Evolutionary conservation across 2,113 vertebrate genomes (phyloP).

Genomic region (Misgurnus anguillicaudatus): DNA sequence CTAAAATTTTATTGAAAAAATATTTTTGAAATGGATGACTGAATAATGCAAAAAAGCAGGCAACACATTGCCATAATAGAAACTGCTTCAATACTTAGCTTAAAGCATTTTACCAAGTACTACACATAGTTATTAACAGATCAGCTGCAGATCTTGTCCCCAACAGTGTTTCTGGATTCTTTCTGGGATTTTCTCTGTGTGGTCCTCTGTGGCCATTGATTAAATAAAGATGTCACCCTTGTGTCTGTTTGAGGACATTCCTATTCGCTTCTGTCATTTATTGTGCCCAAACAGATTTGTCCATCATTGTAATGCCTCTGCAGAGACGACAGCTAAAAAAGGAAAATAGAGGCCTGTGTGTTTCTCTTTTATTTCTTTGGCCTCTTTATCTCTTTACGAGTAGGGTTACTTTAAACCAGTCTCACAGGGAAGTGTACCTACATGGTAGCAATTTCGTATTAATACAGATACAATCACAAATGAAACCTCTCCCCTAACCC

Average conservation of each 20-base stretch:
- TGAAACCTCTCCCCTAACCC: no score
- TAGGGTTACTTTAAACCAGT: background rate
- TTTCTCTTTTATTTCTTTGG: slow-evolving; percentile 21
- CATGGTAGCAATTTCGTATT: no score
- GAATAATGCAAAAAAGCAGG: no score
- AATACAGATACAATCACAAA: no score
- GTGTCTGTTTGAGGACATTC: slow-evolving; percentile 58
- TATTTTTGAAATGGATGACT: no score
- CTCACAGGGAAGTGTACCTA: background rate
- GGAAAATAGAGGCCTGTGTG: background rate
- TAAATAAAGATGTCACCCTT: slow-evolving; percentile 55
- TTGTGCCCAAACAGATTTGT: slow-evolving; percentile 62
- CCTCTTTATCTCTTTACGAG: background rate
- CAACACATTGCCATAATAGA: no score
- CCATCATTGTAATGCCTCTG: slow-evolving; percentile 61
- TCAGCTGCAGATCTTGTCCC: background rate
- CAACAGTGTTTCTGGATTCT: background rate
- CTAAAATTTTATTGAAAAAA: no score
- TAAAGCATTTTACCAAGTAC: background rate
- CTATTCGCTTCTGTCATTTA: slow-evolving; percentile 59
- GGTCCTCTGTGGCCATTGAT: slow-evolving; percentile 15
- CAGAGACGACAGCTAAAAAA: slow-evolving; percentile 28
- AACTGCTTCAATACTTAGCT: no score
- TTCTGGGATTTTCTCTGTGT: background rate
- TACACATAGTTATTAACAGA: background rate